Conservation (phyloP, 1,140 invertebrate genomes). For the Leguminivora glycinivorella region DNA sequence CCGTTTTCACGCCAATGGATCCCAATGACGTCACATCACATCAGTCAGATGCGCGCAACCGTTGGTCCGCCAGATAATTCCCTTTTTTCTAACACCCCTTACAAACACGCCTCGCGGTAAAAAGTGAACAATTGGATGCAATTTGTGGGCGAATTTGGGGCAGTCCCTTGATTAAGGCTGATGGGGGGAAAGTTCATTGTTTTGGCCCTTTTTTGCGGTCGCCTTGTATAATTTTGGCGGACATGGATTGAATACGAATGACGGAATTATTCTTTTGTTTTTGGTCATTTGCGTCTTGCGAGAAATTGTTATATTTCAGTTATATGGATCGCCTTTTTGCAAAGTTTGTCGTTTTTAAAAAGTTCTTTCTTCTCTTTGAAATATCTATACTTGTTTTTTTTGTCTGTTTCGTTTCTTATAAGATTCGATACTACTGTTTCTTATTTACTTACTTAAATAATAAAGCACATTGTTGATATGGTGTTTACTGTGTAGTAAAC, state of each 20-base stretch:
- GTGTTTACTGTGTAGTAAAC: no score
- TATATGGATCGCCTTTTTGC: no score
- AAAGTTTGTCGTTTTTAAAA: no score
- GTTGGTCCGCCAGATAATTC: constrained; percentile 56
- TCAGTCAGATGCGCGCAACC: constrained; percentile 60
- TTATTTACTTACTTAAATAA: no score
- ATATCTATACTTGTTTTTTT: no score
- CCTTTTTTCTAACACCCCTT: constrained; percentile 58
- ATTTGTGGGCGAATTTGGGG: constrained; percentile 76
- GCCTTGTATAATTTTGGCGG: constrained; percentile 46
- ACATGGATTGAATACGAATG: constrained; percentile 50
- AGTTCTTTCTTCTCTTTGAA: no score
- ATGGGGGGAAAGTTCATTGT: constrained; percentile 62
- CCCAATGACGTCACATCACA: constrained; percentile 51
- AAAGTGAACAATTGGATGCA: constrained; percentile 78
- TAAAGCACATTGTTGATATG: no score
- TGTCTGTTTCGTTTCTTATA: no score
- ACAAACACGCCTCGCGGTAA: constrained; percentile 66
- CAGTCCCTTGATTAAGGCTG: constrained; percentile 67
- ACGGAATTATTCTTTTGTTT: constrained; percentile 36
- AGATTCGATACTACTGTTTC: no score
- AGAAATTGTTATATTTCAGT: neutral
- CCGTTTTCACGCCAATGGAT: constrained; percentile 61
- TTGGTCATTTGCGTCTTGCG: constrained; percentile 26
- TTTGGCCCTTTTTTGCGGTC: constrained; percentile 62